Evolutionary conservation across 2,113 vertebrate genomes (phyloP).

Genomic region (Martes martes): DNA sequence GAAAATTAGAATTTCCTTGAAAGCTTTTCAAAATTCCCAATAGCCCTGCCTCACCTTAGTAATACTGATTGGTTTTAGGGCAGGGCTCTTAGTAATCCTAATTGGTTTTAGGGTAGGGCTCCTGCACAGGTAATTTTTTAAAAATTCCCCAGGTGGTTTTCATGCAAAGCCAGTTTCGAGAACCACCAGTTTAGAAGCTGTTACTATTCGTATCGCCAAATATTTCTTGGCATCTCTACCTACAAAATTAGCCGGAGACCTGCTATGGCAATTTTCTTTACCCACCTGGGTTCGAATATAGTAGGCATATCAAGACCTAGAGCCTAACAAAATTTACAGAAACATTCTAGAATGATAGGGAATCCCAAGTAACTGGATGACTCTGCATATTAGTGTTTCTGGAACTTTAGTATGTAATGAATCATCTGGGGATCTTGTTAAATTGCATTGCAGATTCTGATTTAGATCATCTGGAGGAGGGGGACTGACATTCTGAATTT

Average conservation of each 20-base stretch:
- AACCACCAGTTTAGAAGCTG: not conserved
- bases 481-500: not conserved
- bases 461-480: not conserved
- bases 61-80: not conserved
- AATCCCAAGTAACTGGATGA: not conserved
- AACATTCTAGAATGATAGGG: not conserved
- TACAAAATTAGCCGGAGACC: not conserved
- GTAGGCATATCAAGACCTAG: not conserved
- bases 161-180: not conserved
- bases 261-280: not conserved
- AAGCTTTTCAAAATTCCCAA: not conserved
- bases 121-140: not conserved
- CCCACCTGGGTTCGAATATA: not conserved
- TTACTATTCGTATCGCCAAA: not conserved
- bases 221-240: not conserved
- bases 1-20: not conserved
- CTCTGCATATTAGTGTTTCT: not conserved
- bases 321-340: not conserved
- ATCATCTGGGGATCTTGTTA: not conserved
- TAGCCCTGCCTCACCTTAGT: not conserved
- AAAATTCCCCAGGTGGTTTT: not conserved
- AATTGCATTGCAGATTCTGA: not conserved
- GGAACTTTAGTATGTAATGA: not conserved
- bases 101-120: not conserved
- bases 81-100: not conserved